These are phyloP conservation scores for Apeltes quadracus DNA, from an alignment of 2,113 vertebrate genomes.

Conservation along the genomic window DNA sequence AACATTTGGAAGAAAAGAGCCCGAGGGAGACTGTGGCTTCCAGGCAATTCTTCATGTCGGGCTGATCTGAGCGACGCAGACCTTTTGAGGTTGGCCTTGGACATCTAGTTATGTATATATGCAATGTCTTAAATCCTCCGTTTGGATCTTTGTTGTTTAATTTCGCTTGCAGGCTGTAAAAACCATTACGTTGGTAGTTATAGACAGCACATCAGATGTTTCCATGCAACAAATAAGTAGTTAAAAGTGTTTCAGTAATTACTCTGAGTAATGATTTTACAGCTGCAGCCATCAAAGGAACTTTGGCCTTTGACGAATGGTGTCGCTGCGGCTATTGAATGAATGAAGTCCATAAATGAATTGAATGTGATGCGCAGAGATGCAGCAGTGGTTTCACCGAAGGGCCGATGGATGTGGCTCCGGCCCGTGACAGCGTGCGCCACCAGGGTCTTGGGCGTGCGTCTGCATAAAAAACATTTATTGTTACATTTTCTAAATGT, in stretches of 20 bases:
- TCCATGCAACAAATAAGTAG: neutral
- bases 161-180: neutral
- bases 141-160: neutral
- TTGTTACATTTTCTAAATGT: slow-evolving; percentile 83
- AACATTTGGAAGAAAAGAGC: slow-evolving; percentile 66
- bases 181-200: neutral
- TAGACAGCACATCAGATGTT: neutral
- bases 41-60: slow-evolving; percentile 50
- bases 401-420: slow-evolving; percentile 14
- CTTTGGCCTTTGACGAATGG: neutral
- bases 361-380: neutral
- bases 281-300: neutral
- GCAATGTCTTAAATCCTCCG: slow-evolving; percentile 1
- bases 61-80: slow-evolving; percentile 53
- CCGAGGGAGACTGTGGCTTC: slow-evolving; percentile 58
- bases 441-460: slow-evolving; percentile 56
- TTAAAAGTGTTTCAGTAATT: neutral
- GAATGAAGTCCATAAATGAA: slow-evolving; percentile 1
- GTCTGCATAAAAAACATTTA: slow-evolving; percentile 76
- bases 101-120: slow-evolving; percentile 21
- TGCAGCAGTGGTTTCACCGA: neutral
- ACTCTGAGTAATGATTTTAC: neutral
- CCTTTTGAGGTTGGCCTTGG: slow-evolving; percentile 27
- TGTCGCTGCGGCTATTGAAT: neutral
- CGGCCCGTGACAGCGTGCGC: slow-evolving; percentile 26